Evolutionary conservation across 2,797 vertebrate species (phyloP), one percentile per base, ranked within the genome.

Genomic region (Eulemur mongoz): DNA sequence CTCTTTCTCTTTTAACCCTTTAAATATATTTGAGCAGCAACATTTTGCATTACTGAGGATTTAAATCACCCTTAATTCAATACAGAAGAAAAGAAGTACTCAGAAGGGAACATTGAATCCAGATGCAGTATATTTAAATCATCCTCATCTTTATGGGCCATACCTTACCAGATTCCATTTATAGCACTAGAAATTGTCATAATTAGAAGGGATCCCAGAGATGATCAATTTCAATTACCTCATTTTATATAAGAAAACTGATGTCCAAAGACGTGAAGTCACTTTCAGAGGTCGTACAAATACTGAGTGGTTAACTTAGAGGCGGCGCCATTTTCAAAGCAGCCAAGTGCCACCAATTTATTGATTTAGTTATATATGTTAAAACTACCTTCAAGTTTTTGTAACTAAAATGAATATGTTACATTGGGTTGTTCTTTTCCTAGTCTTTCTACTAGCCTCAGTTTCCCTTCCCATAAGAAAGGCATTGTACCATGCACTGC

Each of bases 61-160:
- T 78, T 91, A 14, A 89, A 1, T 94, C 27, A 89, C 18, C 35
- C 48, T 92, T 81, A 92, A 73, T 76, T 91, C 78, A 91, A 81
- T 45, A 32, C 67, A 80, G 25, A 84, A 89, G 32, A 32, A 88
- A 90, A 75, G 15, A 88, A 79, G 23, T 59, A 54, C 35, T 40
- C 35, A 81, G 45, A 75, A 94, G 18, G 65, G 23, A 89, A 43
- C 54, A 70, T 6, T 93, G 75, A 89, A 30, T 78, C 40, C 25
- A 90, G 23, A 30, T n/a, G 27, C 27, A 59, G 57, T 48, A 27
- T 5, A 81, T 40, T 90, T 61, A 81, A 83, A 76, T 43, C 22
- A 85, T 38, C 2, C 35, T 1, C 23, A 43, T 72, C 22, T 57
- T 81, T 93, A n/a, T 32, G n/a, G 32, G 82, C 9, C 25, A 59